Evolutionary conservation across 1,140 invertebrate species (phyloP).

Genomic region (Lethrus apterus): DNA sequence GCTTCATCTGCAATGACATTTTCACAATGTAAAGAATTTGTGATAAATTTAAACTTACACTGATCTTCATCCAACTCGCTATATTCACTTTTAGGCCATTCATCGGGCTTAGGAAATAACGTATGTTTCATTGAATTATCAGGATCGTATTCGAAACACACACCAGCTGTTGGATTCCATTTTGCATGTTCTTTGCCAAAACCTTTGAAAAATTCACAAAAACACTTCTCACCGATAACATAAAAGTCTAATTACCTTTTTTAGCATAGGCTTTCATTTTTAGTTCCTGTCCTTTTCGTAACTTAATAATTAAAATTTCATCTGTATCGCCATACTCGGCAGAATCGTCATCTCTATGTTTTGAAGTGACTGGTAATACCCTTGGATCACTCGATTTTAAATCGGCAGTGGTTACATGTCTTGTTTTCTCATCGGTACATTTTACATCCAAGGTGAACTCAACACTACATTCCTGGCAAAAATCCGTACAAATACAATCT

Average conservation of each 20-base stretch:
- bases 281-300: constrained; percentile 95
- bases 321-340: constrained; percentile 90
- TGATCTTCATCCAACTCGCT: constrained; percentile 88
- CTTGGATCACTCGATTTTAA: constrained; percentile 84
- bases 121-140: constrained; percentile 97
- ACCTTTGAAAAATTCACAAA: constrained; percentile 42
- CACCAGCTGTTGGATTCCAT: constrained; percentile 98
- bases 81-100: constrained; percentile 99
- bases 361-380: constrained; percentile 88
- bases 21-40: constrained; percentile 9
- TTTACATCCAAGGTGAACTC: constrained; percentile 97
- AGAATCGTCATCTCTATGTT: constrained; percentile 82
- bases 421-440: constrained; percentile 86
- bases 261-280: constrained; percentile 95
- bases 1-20: constrained; percentile 66
- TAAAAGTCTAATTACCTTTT: constrained; percentile 47
- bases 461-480: constrained; percentile 95
- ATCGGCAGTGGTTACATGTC: constrained; percentile 95
- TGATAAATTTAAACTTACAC: constrained; percentile 50
- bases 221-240: neutral
- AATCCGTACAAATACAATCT: constrained; percentile 95
- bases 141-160: constrained; percentile 99
- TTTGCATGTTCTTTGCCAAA: constrained; percentile 99
- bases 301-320: constrained; percentile 96
- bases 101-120: constrained; percentile 93